Conservation (phyloP, 2,113 vertebrate species). For the Calypte anna region DNA sequence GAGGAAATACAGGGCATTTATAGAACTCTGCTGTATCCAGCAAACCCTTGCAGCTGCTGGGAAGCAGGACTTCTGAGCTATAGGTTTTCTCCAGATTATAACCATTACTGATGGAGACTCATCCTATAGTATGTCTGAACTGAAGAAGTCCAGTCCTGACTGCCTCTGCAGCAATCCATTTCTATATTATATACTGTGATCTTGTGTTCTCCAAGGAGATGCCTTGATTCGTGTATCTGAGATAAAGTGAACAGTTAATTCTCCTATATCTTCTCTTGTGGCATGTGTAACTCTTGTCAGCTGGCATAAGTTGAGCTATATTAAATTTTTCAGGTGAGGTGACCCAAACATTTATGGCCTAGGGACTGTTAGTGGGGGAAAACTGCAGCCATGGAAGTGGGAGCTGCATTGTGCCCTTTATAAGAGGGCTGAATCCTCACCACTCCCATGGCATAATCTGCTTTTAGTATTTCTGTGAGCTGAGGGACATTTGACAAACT, state of each 20-base stretch:
- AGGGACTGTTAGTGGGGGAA: not conserved
- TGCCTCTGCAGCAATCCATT: not conserved
- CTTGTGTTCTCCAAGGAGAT: not conserved
- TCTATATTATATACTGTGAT: not conserved
- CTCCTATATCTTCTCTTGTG: not conserved
- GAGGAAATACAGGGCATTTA: not conserved
- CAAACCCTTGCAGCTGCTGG: not conserved
- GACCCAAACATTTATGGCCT: not conserved
- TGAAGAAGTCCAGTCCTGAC: not conserved
- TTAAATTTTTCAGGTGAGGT: not conserved
- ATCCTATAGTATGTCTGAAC: not conserved
- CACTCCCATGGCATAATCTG: not conserved
- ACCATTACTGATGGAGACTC: not conserved
- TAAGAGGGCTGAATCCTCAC: not conserved
- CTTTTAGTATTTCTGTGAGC: not conserved
- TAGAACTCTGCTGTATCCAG: rapidly evolving
- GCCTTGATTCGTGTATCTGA: not conserved
- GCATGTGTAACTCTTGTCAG: not conserved
- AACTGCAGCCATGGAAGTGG: not conserved
- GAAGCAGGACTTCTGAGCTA: not conserved
- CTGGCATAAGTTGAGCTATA: not conserved
- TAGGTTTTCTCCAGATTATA: not conserved
- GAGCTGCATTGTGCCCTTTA: not conserved
- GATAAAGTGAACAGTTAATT: not conserved
- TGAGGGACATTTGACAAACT: not conserved